Conservation (phyloP, 2,888 invertebrate genomes). For the Hydroisotoma schaefferi region DNA sequence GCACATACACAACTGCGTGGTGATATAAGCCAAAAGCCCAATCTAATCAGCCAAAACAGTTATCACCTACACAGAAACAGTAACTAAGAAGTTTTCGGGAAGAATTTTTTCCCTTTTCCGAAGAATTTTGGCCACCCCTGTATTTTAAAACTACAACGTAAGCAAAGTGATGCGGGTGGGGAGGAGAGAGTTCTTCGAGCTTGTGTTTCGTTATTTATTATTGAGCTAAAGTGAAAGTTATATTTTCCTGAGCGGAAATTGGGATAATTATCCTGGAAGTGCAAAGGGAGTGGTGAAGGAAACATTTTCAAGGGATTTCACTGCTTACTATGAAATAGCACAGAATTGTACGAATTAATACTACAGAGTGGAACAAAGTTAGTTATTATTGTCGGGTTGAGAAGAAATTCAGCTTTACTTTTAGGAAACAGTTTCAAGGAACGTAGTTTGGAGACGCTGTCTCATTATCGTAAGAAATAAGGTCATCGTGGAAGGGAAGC, state of each 20-base stretch:
- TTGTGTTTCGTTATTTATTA: constrained; percentile 5
- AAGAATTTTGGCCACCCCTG: too few relatives aligned
- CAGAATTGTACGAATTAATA: neutral
- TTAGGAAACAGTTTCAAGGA: too few relatives aligned
- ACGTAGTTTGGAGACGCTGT: too few relatives aligned
- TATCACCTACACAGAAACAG: too few relatives aligned
- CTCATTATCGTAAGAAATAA: constrained; percentile 23
- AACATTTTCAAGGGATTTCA: neutral
- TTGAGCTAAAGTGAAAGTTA: neutral
- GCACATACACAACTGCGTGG: too few relatives aligned
- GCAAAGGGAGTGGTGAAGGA: constrained; percentile 1
- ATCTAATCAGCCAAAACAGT: too few relatives aligned
- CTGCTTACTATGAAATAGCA: neutral
- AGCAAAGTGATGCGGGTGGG: too few relatives aligned
- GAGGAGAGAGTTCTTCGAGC: too few relatives aligned
- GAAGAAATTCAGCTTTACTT: constrained; percentile 15
- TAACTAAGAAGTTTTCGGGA: too few relatives aligned
- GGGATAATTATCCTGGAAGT: constrained; percentile 4
- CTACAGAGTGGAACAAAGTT: constrained; percentile 1
- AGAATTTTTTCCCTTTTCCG: too few relatives aligned
- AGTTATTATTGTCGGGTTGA: neutral
- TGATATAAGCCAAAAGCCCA: too few relatives aligned
- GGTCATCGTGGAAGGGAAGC: constrained; percentile 15
- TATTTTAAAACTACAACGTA: too few relatives aligned
- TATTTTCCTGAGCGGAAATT: neutral